Base-by-base conservation (phyloP, 2,888 invertebrate genomes). In the Bursaphelenchus okinawaensis region DNA sequence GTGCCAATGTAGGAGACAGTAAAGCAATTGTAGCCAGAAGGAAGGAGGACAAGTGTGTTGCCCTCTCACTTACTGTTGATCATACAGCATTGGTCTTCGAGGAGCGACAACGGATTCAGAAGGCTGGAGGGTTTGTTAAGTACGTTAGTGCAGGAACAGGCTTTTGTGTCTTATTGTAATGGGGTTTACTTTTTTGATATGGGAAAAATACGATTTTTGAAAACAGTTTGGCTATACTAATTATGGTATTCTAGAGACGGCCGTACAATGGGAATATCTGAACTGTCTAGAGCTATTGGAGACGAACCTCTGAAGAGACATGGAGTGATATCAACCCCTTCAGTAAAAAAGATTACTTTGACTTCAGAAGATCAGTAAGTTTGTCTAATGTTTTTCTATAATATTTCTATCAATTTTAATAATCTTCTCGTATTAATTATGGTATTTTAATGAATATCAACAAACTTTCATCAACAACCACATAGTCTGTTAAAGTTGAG, bases 211-310 rank as follows among this genome's bases (percentile, higher is more conserved):
- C n/a, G n/a, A n/a, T n/a, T n/a, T n/a, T n/a, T n/a, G n/a, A n/a
- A n/a, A n/a, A n/a, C n/a, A n/a, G n/a, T n/a, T n/a, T n/a, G n/a
- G n/a, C n/a, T n/a, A n/a, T n/a, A n/a, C n/a, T n/a, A n/a, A n/a
- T n/a, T n/a, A n/a, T n/a, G n/a, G n/a, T n/a, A n/a, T n/a, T n/a
- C n/a, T 55, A 83, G 83, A 68, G 83, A 84, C 68, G 84, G 84
- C 7, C 74, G 84, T 51, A 75, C 84, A 3, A 76, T 83, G 70
- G 84, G 84, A 27, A 71, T 82, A 1, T 75, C 86, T 60, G 86
- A 87, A 76, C 85, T 86, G 29, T 86, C 86, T 1, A 78, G 86
- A 20, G 85, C 86, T 4, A 83, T 86, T 31, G 86, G 86, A 9
- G 86, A 86, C 75, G 85, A 85, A 1, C 85, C 84, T 51, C 85